Evolutionary conservation across 2,888 invertebrate species (phyloP).

Genomic region (Epistrophe eligans): DNA sequence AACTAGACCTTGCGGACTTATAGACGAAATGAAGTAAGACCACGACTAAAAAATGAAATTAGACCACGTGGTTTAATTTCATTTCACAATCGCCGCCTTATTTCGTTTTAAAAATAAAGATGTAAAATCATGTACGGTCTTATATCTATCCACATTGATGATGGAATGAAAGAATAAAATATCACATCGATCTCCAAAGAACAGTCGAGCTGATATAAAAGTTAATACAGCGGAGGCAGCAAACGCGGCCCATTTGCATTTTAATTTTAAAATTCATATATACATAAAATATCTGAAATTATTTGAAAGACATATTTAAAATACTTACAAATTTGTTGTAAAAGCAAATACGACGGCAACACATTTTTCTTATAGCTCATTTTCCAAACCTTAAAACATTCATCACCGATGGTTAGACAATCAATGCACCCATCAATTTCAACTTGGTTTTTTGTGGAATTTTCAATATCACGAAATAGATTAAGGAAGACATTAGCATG

Average conservation of each 20-base stretch:
- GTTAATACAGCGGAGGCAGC: no score
- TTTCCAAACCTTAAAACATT: constrained; percentile 82
- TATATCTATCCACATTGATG: no score
- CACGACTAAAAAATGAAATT: no score
- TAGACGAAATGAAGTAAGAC: no score
- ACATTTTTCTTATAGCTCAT: constrained; percentile 83
- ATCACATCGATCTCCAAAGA: no score
- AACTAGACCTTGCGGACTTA: no score
- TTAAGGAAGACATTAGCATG: constrained; percentile 81
- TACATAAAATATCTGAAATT: background rate
- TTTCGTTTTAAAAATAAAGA: no score
- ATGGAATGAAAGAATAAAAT: no score
- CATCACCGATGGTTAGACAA: constrained; percentile 79
- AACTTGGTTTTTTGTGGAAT: constrained; percentile 73
- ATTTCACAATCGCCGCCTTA: no score
- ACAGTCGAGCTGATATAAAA: no score
- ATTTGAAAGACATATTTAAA: background rate
- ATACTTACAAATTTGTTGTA: constrained; percentile 79
- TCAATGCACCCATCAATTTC: constrained; percentile 81
- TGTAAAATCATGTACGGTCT: no score
- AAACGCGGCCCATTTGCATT: background rate
- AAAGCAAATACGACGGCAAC: constrained; percentile 78
- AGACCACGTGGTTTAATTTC: no score
- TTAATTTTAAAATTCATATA: background rate
- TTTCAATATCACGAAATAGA: constrained; percentile 79